These are phyloP conservation scores for Conus ventricosus DNA, from an alignment of 1,140 invertebrate genomes.

Conservation along the genomic window DNA sequence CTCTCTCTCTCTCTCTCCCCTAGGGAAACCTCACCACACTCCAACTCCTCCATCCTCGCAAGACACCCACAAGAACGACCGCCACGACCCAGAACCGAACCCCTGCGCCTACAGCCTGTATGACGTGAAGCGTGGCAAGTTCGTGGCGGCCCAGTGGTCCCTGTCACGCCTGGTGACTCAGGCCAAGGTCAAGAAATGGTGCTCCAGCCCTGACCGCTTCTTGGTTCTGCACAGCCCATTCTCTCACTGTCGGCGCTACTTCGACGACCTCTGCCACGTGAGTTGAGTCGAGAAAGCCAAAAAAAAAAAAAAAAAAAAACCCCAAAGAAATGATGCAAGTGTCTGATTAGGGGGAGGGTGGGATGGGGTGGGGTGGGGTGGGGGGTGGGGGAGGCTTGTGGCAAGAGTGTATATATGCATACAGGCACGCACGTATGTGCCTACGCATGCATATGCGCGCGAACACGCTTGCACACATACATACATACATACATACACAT, in stretches of 20 bases:
- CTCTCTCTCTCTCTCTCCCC: not conserved
- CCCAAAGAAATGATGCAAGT: too few species aligned
- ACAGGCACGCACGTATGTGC: too few species aligned
- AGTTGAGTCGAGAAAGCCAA: not conserved
- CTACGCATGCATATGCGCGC: too few species aligned
- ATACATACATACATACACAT: too few species aligned
- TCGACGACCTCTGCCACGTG: slow-evolving; percentile 42
- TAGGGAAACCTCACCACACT: not conserved
- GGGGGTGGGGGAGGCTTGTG: too few species aligned
- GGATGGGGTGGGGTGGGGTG: too few species aligned
- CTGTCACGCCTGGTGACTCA: slow-evolving; percentile 41
- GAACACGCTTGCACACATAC: too few species aligned
- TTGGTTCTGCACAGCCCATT: slow-evolving; percentile 23
- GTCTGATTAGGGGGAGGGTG: too few species aligned
- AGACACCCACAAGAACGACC: not conserved
- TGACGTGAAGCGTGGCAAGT: slow-evolving; percentile 48
- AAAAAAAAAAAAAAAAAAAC: too few species aligned
- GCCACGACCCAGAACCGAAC: not conserved
- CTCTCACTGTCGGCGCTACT: slow-evolving; percentile 36
- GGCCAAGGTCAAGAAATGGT: slow-evolving; percentile 48
- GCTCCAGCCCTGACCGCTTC: slow-evolving; percentile 26
- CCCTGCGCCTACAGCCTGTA: slow-evolving; percentile 46
- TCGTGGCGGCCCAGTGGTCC: slow-evolving; percentile 40
- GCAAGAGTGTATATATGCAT: too few species aligned
- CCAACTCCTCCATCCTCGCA: too few species aligned